Conservation (phyloP, 2,113 vertebrate species). For the Barnardius zonarius region DNA sequence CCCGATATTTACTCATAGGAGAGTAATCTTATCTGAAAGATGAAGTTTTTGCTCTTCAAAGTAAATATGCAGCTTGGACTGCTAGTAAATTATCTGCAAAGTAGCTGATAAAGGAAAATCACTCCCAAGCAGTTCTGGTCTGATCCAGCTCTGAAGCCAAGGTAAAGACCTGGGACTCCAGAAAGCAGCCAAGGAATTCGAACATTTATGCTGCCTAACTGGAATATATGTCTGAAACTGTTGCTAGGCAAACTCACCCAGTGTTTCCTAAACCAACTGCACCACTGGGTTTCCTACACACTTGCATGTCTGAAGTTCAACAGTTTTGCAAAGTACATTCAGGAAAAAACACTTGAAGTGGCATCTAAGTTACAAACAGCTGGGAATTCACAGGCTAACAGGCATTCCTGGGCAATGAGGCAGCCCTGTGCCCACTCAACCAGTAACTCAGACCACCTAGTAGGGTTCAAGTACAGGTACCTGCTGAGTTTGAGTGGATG, state of each 20-base stretch:
- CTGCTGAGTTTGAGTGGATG: neutral
- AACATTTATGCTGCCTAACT: neutral
- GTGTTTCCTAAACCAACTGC: neutral
- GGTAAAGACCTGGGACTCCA: neutral
- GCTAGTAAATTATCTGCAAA: conserved; percentile 27
- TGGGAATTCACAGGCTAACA: neutral
- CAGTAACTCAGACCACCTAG: neutral
- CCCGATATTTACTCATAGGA: neutral
- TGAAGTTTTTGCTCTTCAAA: conserved; percentile 22
- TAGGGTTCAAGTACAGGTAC: neutral
- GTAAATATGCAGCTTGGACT: neutral
- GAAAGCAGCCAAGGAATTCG: conserved; percentile 13
- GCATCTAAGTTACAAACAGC: neutral
- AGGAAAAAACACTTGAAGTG: neutral
- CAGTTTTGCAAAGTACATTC: neutral
- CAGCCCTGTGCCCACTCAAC: neutral
- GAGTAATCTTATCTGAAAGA: conserved; percentile 45
- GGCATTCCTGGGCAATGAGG: neutral
- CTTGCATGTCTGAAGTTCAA: neutral
- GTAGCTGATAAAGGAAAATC: conserved; percentile 37
- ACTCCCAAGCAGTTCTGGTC: conserved; percentile 22
- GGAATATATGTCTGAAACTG: neutral
- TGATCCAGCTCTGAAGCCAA: conserved; percentile 18
- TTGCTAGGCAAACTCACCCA: neutral
- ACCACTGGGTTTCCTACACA: neutral